Conservation (phyloP, 37 sponge, comb jelly and placozoan genomes). For the Tethya wilhelma region DNA sequence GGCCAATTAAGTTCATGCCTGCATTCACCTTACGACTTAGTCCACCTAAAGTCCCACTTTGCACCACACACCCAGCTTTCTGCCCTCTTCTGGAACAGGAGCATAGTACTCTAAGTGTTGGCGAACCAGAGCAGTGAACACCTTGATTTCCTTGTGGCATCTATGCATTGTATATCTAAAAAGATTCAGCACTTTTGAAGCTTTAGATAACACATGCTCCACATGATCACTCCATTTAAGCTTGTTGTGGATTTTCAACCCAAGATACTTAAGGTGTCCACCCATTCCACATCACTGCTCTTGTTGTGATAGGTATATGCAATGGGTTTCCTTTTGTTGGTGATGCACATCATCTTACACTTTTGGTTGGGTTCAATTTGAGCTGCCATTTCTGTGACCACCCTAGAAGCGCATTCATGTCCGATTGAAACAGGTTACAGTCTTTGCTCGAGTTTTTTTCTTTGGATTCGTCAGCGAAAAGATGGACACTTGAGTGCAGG, state of each 20-base stretch:
- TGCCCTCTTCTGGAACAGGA: not conserved
- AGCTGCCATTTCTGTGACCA: constrained; percentile 21
- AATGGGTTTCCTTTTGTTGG: constrained; percentile 1
- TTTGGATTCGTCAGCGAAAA: constrained; percentile 45
- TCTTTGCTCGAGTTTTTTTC: not conserved
- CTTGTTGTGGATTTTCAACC: not conserved
- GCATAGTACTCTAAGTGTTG: not conserved
- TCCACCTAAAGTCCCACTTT: not conserved
- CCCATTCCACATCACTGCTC: not conserved
- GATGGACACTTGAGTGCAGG: not conserved
- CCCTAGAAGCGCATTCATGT: not conserved
- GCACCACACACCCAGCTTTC: not conserved
- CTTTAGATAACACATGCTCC: not conserved
- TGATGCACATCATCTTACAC: constrained; percentile 10
- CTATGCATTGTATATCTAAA: not conserved
- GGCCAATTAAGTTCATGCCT: not conserved
- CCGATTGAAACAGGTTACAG: not conserved
- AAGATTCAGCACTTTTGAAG: not conserved
- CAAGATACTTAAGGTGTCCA: constrained; percentile 6
- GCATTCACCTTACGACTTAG: not conserved
- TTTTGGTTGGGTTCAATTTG: not conserved
- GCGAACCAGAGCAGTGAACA: not conserved
- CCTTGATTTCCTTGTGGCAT: not conserved
- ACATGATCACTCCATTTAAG: not conserved
- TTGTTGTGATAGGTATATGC: not conserved